phyloP scores from a whole-genome alignment of 35 echinoderm and acorn worm species.

The Holothuria glaberrima region DNA sequence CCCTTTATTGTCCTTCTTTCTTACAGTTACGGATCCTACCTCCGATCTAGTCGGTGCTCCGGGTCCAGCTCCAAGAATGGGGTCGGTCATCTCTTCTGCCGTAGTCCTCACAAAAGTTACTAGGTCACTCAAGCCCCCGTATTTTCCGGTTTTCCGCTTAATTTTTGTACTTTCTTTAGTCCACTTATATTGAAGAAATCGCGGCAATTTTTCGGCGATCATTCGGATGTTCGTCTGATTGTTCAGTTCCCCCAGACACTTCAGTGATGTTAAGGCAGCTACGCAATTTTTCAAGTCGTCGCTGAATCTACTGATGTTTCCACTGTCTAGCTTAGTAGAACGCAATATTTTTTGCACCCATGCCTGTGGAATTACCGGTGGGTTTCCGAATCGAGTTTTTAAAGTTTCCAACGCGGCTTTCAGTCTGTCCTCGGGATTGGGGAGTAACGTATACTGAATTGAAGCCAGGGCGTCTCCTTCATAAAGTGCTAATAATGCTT shows the following conservation, averaged over 20 bases:
- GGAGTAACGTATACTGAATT: constrained; percentile 1
- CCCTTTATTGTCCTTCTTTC: neutral
- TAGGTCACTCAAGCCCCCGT: neutral
- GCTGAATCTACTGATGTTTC: neutral
- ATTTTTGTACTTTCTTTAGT: neutral
- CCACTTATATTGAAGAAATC: constrained; percentile 31
- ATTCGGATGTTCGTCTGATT: neutral
- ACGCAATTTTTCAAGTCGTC: constrained; percentile 33
- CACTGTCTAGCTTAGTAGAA: neutral
- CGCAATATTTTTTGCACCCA: neutral
- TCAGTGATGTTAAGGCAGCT: neutral
- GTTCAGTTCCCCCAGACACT: constrained; percentile 6
- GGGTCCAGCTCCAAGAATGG: constrained; percentile 2
- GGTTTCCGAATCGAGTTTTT: neutral
- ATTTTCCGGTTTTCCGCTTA: neutral
- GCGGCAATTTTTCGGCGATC: constrained; percentile 20
- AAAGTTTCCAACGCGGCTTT: neutral
- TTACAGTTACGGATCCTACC: neutral
- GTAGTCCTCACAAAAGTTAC: neutral
- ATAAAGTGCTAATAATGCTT: constrained; percentile 2
- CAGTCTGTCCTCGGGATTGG: neutral
- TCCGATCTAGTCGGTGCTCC: neutral
- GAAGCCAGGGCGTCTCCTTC: neutral
- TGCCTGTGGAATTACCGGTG: constrained; percentile 14
- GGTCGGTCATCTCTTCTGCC: constrained; percentile 24